phyloP scores from a whole-genome alignment of 30 jellyfish, hydroid and myxozoan species.

The Pelagia noctiluca region DNA sequence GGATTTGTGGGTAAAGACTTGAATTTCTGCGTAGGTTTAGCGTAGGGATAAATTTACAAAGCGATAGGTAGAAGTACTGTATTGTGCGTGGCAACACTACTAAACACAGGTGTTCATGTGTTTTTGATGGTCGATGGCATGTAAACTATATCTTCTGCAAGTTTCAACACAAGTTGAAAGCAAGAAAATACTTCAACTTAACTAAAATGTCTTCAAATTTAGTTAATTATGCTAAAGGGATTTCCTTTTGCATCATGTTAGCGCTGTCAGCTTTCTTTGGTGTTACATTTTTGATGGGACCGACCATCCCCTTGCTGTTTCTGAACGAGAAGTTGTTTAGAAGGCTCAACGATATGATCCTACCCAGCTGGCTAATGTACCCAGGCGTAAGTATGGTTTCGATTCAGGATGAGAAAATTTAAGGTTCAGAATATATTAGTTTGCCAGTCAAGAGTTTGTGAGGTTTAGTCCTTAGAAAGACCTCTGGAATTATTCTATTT shows the following conservation, averaged over 20 bases:
- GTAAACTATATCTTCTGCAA: too few species aligned
- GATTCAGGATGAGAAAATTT: neutral
- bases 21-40: too few species aligned
- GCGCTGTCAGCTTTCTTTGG: constrained; percentile 81
- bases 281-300: constrained; percentile 72
- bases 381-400: constrained; percentile 84
- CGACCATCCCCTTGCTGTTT: constrained; percentile 70
- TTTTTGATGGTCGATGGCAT: too few species aligned
- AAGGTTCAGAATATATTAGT: neutral
- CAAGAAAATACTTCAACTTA: too few species aligned
- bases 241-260: constrained; percentile 17
- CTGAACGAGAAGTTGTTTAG: constrained; percentile 71
- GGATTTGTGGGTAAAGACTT: too few species aligned
- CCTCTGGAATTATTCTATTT: neutral
- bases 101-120: too few species aligned
- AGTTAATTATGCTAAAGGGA: constrained; percentile 15
- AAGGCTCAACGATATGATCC: constrained; percentile 61
- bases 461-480: neutral
- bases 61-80: neutral
- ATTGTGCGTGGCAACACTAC: too few species aligned
- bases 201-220: neutral
- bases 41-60: neutral
- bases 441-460: neutral
- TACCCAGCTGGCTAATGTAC: constrained; percentile 71
- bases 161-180: too few species aligned